A percentile compares a stretch with the other conserved stretches of the same genome.
Conservation (phyloP, 2,113 vertebrate genomes). For the Meles meles region DNA sequence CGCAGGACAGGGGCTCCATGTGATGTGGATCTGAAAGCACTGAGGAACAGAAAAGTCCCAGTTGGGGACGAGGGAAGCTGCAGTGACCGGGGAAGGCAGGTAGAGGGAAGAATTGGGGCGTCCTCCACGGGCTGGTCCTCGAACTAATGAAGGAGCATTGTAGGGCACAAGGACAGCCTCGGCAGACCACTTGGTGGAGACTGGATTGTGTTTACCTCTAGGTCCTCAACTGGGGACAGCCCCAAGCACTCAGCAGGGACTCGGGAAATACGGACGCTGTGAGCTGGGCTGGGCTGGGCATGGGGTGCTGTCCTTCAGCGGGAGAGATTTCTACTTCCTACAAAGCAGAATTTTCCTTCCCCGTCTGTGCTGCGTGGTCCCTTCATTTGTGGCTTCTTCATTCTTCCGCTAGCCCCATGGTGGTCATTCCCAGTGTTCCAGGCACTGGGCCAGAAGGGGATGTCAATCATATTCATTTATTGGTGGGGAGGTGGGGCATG, state of each 20-base stretch:
- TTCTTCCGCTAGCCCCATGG: background rate
- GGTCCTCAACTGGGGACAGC: rapidly evolving
- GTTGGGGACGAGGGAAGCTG: background rate
- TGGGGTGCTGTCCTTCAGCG: background rate
- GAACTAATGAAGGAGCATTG: background rate
- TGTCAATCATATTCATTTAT: background rate
- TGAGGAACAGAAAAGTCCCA: background rate
- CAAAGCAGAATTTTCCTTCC: background rate
- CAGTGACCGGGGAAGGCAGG: background rate
- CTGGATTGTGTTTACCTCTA: rapidly evolving
- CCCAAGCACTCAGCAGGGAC: rapidly evolving
- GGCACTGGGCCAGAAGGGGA: background rate
- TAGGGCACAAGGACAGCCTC: background rate
- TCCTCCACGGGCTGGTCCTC: background rate
- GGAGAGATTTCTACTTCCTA: background rate
- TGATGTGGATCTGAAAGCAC: no score
- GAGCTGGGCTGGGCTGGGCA: background rate
- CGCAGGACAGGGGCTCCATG: background rate
- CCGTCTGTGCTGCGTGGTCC: rapidly evolving
- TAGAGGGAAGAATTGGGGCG: background rate
- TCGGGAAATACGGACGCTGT: rapidly evolving
- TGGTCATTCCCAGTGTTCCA: rapidly evolving
- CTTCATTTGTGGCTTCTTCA: rapidly evolving
- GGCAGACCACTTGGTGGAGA: background rate
- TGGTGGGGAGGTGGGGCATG: rapidly evolving